Percentiles rank a stretch among this genome's conserved stretches.
Evolutionary conservation across 2,113 vertebrate species (phyloP).

Genomic region (Cololabis saira): DNA sequence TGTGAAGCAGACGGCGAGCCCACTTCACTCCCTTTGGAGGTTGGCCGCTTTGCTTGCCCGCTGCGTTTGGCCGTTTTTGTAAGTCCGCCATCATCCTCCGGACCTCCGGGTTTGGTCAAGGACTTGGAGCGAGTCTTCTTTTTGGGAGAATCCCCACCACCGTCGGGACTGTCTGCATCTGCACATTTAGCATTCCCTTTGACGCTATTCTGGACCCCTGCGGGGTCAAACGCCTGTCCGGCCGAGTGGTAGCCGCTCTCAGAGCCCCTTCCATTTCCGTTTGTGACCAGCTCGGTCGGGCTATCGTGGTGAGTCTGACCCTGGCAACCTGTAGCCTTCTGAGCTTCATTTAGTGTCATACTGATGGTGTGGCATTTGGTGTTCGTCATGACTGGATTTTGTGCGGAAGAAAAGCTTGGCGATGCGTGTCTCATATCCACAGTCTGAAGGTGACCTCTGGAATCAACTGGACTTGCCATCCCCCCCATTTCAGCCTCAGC

Average conservation of each 20-base stretch:
- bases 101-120: constrained; percentile 76
- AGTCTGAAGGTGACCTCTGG: constrained; percentile 89
- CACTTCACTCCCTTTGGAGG: constrained; percentile 85
- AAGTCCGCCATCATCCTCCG: constrained; percentile 84
- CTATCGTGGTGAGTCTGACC: constrained; percentile 80
- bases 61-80: constrained; percentile 85
- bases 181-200: constrained; percentile 70
- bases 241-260: constrained; percentile 84
- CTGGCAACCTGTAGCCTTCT: constrained; percentile 85
- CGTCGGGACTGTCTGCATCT: constrained; percentile 82
- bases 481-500: constrained; percentile 83
- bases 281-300: constrained; percentile 82
- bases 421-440: constrained; percentile 86
- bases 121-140: constrained; percentile 88
- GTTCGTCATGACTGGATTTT: constrained; percentile 83
- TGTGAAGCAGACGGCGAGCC: constrained; percentile 85
- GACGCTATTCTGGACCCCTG: constrained; percentile 62
- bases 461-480: constrained; percentile 81
- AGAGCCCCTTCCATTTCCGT: constrained; percentile 77
- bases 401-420: constrained; percentile 84
- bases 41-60: constrained; percentile 88
- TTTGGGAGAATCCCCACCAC: constrained; percentile 84
- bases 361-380: constrained; percentile 85
- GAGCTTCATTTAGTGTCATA: constrained; percentile 89
- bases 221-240: constrained; percentile 78